Conservation (phyloP, 37 sponge, comb jelly and placozoan species). For the Ephydatia muelleri region DNA sequence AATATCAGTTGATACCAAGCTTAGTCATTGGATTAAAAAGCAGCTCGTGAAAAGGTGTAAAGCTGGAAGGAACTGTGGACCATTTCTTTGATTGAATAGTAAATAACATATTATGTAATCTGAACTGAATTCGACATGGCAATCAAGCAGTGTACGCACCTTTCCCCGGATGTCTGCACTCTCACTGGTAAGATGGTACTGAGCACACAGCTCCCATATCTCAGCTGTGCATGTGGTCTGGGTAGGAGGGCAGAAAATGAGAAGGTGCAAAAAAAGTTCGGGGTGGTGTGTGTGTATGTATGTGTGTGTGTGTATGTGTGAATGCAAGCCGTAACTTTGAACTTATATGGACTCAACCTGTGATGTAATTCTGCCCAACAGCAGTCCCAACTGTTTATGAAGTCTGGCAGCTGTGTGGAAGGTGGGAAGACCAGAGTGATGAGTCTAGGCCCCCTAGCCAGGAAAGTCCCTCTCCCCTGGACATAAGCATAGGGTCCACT, state of each 20-base stretch:
- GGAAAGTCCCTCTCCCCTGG: too few relatives aligned
- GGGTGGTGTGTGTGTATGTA: background rate
- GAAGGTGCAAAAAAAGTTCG: background rate
- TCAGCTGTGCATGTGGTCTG: conserved; percentile 44
- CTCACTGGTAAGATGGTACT: conserved; percentile 54
- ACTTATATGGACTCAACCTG: background rate
- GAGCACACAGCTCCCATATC: conserved; percentile 65
- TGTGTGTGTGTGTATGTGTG: background rate
- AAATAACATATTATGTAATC: too few relatives aligned
- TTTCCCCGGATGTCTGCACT: conserved; percentile 41
- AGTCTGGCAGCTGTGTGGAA: conserved; percentile 16
- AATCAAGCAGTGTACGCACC: too few relatives aligned
- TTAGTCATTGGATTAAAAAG: too few relatives aligned
- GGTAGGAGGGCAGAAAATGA: background rate
- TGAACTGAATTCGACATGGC: too few relatives aligned
- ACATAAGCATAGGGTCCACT: too few relatives aligned
- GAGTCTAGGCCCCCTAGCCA: too few relatives aligned
- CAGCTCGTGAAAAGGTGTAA: background rate
- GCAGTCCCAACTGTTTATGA: conserved; percentile 43
- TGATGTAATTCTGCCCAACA: conserved; percentile 41
- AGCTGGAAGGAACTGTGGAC: background rate
- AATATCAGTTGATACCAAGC: too few relatives aligned
- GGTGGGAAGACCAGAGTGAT: background rate
- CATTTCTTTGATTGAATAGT: background rate
- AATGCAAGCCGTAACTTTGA: too few relatives aligned